A percentile compares a stretch with the other conserved stretches of the same genome.
These are phyloP conservation scores for Drosophila pallidifrons DNA, from an alignment of 1,140 invertebrate species.

Conservation along the genomic window DNA sequence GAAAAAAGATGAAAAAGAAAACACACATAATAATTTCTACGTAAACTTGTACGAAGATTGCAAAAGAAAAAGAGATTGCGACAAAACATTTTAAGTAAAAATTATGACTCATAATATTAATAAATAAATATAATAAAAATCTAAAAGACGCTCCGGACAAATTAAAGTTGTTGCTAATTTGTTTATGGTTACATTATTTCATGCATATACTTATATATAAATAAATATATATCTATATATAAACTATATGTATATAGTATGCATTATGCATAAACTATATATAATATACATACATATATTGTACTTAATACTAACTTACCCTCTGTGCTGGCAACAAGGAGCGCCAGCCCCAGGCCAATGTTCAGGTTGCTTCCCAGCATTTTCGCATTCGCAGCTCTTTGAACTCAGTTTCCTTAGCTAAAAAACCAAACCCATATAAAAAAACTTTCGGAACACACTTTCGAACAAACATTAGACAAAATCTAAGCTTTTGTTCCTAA, in stretches of 20 bases:
- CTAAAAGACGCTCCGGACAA: constrained; percentile 77
- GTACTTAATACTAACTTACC: constrained; percentile 47
- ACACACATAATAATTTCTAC: constrained; percentile 63
- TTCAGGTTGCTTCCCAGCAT: constrained; percentile 65
- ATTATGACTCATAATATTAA: constrained; percentile 70
- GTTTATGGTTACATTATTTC: constrained; percentile 85
- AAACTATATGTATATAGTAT: constrained; percentile 51
- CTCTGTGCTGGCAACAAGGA: constrained; percentile 72
- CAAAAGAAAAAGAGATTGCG: constrained; percentile 18
- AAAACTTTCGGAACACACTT: constrained; percentile 33
- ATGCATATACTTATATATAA: constrained; percentile 63
- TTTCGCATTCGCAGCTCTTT: constrained; percentile 71
- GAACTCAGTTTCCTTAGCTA: constrained; percentile 75
- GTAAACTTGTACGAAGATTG: constrained; percentile 41
- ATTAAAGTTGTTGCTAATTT: constrained; percentile 81
- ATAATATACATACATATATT: constrained; percentile 54
- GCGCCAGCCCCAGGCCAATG: constrained; percentile 56
- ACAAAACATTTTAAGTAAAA: constrained; percentile 63
- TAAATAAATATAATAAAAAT: constrained; percentile 43
- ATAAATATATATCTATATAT: constrained; percentile 59
- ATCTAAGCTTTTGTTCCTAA: constrained; percentile 76
- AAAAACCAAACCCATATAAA: constrained; percentile 21
- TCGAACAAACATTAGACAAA: constrained; percentile 46
- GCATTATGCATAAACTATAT: constrained; percentile 36
- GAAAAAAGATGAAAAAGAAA: constrained; percentile 5